A percentile compares a stretch with the other conserved stretches of the same genome.
Evolutionary conservation across 2,888 invertebrate species (phyloP).

Genomic region (Chouioia cunea): DNA sequence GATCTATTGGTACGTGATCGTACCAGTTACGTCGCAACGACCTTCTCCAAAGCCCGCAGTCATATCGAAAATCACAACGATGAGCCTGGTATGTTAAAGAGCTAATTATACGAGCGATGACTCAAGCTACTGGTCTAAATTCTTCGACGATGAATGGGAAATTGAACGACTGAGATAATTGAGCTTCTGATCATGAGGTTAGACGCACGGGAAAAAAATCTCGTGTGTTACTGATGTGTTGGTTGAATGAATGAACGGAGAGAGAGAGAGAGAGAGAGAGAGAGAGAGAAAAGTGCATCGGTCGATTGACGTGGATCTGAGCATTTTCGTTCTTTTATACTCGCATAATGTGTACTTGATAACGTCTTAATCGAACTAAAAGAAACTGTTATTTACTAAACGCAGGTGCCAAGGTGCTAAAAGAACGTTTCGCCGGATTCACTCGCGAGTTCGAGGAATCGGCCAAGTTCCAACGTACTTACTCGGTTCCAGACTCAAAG

Average conservation of each 20-base stretch:
- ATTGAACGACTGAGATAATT: background rate
- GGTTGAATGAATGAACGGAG: no score
- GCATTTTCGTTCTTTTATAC: no score
- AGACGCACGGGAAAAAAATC: no score
- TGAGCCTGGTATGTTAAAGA: slow-evolving; percentile 58
- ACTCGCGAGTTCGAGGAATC: slow-evolving; percentile 96
- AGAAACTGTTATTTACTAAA: no score
- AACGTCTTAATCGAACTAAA: no score
- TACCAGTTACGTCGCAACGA: slow-evolving; percentile 62
- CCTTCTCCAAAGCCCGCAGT: slow-evolving; percentile 61
- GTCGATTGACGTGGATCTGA: no score
- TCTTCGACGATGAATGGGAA: slow-evolving; percentile 18
- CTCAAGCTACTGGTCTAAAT: slow-evolving; percentile 12
- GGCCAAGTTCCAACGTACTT: slow-evolving; percentile 85
- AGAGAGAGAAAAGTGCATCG: no score
- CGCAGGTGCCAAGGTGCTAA: slow-evolving; percentile 61
- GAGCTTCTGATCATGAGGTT: slow-evolving; percentile 8
- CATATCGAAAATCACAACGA: slow-evolving; percentile 62
- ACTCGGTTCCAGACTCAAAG: slow-evolving; percentile 94
- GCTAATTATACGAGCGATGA: background rate
- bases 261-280: no score
- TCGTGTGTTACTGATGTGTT: no score
- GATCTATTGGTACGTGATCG: slow-evolving; percentile 73
- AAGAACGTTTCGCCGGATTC: slow-evolving; percentile 75
- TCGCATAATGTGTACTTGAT: no score